phyloP scores from a whole-genome alignment of 2,113 vertebrate species.

The Grammomys dolichurus region DNA sequence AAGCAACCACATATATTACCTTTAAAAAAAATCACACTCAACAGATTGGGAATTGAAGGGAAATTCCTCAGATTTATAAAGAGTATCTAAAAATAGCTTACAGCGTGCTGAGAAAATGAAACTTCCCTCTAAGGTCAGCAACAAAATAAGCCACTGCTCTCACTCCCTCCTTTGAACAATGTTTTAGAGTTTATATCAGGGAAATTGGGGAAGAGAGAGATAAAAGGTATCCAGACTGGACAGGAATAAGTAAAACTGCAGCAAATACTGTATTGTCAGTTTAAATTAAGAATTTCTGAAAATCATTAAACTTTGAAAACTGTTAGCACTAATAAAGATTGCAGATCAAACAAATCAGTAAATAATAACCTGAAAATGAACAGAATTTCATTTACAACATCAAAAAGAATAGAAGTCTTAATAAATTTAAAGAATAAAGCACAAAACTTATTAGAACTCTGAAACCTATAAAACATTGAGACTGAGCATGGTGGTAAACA shows the following conservation, averaged over 20 bases:
- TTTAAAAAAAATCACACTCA: background rate
- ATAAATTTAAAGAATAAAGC: background rate
- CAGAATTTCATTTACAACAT: background rate
- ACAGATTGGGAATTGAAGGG: background rate
- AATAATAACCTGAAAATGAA: slow-evolving; percentile 1
- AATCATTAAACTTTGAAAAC: background rate
- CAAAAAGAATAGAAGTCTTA: background rate
- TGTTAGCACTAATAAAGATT: slow-evolving; percentile 21
- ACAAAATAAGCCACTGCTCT: background rate
- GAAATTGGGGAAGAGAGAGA: background rate
- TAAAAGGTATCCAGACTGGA: background rate
- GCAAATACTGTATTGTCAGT: background rate
- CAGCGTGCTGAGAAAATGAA: background rate
- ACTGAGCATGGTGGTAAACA: background rate
- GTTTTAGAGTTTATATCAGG: background rate
- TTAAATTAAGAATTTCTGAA: background rate
- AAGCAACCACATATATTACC: background rate
- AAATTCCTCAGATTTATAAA: background rate
- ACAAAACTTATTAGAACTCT: background rate
- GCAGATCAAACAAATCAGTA: background rate
- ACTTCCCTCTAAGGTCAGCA: background rate
- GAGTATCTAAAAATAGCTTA: background rate
- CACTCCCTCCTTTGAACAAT: background rate
- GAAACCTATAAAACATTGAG: background rate
- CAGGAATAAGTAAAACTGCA: background rate